Conservation (phyloP, 64 coral and sea anemone genomes). For the Montipora capricornis region DNA sequence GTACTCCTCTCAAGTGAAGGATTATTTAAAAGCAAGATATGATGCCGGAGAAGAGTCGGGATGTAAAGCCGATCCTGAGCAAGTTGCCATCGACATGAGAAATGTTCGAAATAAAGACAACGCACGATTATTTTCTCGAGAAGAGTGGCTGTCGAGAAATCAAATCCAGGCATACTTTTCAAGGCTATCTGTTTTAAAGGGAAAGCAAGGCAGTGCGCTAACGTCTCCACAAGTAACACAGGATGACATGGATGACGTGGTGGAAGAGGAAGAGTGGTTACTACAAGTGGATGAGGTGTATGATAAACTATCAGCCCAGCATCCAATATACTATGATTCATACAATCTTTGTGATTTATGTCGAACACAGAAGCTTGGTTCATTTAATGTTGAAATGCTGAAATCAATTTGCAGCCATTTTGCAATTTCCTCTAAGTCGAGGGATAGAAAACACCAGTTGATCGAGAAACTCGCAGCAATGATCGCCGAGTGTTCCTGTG, state of each 20-base stretch:
- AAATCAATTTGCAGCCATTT: slow-evolving; percentile 27
- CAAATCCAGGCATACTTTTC: slow-evolving; percentile 64
- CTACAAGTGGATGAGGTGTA: slow-evolving; percentile 12
- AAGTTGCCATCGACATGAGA: slow-evolving; percentile 50
- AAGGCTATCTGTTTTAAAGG: slow-evolving; percentile 42
- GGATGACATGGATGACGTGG: slow-evolving; percentile 23
- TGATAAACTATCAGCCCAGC: slow-evolving; percentile 3
- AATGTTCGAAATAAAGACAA: slow-evolving; percentile 31
- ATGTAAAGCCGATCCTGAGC: slow-evolving; percentile 17
- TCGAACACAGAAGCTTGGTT: not conserved
- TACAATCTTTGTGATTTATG: slow-evolving; percentile 19
- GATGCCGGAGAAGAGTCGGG: slow-evolving; percentile 14
- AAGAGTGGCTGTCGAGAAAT: slow-evolving; percentile 59
- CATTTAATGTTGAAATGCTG: slow-evolving; percentile 26
- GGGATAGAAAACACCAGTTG: slow-evolving; percentile 22
- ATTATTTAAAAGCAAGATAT: slow-evolving; percentile 17
- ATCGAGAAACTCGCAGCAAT: slow-evolving; percentile 24
- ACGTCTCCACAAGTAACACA: not conserved
- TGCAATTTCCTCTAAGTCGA: slow-evolving; percentile 20
- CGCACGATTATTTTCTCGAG: slow-evolving; percentile 20
- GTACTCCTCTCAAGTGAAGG: slow-evolving; percentile 4
- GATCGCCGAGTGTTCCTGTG: slow-evolving; percentile 29
- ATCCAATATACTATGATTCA: slow-evolving; percentile 16
- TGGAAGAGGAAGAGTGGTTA: slow-evolving; percentile 49
- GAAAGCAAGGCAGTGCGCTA: not conserved